phyloP scores from a whole-genome alignment of 35 echinoderm and acorn worm genomes.

The Apostichopus parvimensis region DNA sequence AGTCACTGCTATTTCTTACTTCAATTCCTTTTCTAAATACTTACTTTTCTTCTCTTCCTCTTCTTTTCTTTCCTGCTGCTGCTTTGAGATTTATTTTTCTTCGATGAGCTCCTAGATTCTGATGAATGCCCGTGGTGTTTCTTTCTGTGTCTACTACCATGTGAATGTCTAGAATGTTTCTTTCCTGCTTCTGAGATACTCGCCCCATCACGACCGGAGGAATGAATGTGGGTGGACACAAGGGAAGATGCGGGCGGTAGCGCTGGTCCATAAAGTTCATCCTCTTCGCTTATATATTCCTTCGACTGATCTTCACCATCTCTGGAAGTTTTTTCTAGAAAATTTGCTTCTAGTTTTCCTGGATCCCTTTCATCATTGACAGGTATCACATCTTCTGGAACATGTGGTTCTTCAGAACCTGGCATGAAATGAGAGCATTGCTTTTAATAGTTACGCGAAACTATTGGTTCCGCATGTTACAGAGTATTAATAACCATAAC shows the following conservation, averaged over 20 bases:
- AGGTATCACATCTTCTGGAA: not conserved
- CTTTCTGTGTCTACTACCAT: constrained; percentile 6
- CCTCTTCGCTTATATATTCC: not conserved
- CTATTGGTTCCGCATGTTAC: no score
- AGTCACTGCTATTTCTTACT: no score
- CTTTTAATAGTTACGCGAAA: no score
- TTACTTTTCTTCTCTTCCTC: constrained; percentile 26
- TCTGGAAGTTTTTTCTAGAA: not conserved
- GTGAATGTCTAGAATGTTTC: constrained; percentile 26
- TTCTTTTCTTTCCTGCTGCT: constrained; percentile 28
- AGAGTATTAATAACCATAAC: no score
- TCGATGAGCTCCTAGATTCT: not conserved
- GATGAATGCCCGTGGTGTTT: not conserved
- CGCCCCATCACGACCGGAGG: not conserved
- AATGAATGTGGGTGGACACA: not conserved
- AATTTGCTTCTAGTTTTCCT: no score
- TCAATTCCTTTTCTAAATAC: not conserved
- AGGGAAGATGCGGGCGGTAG: not conserved
- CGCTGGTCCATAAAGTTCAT: constrained; percentile 33
- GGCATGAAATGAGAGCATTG: no score
- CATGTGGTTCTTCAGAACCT: not conserved
- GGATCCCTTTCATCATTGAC: not conserved
- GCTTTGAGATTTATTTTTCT: not conserved
- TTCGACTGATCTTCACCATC: not conserved
- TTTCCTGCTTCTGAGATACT: not conserved